phyloP scores from a whole-genome alignment of 2,113 vertebrate species.

The Alosa alosa region DNA sequence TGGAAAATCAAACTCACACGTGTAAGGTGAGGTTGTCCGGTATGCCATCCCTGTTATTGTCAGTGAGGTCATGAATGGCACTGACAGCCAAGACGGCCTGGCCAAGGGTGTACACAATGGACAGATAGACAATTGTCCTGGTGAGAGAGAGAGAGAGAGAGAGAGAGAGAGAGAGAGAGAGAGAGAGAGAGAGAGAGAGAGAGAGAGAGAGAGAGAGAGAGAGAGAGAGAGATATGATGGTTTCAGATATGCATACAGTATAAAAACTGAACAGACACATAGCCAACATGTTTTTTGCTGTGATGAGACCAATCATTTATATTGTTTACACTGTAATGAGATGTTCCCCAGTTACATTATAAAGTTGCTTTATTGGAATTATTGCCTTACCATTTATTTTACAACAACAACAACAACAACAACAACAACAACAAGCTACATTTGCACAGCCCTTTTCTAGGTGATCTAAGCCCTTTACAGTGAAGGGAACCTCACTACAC shows the following conservation, averaged over 20 bases:
- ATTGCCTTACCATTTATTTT: too few species aligned
- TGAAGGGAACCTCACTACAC: too few species aligned
- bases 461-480: too few species aligned
- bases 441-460: too few species aligned
- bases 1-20: conserved; percentile 74
- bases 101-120: conserved; percentile 83
- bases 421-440: too few species aligned
- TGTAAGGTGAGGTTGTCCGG: conserved; percentile 69
- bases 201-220: not conserved
- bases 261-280: conserved; percentile 24
- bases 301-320: too few species aligned
- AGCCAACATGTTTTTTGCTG: not conserved
- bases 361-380: too few species aligned
- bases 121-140: conserved; percentile 92
- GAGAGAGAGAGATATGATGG: not conserved
- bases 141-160: conserved; percentile 17
- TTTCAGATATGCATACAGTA: not conserved
- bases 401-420: too few species aligned
- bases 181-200: not conserved
- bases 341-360: too few species aligned
- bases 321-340: too few species aligned
- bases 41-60: conserved; percentile 64
- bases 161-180: not conserved
- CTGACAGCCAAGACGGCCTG: conserved; percentile 80
- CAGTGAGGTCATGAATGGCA: conserved; percentile 82